These are phyloP conservation scores for Trichechus manatus DNA, from an alignment of 2,113 vertebrate genomes.

Conservation along the genomic window DNA sequence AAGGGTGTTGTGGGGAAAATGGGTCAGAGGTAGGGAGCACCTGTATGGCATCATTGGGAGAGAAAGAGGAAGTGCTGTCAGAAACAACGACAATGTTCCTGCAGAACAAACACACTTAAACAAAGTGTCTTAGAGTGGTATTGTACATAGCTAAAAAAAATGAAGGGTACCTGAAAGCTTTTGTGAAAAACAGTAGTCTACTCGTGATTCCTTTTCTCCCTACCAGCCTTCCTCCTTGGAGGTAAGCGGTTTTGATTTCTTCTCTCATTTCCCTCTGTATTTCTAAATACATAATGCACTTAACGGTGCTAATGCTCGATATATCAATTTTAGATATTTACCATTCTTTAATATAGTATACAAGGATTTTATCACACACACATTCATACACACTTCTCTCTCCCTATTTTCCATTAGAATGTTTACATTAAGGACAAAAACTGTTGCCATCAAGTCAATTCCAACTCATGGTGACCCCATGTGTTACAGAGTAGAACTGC, in stretches of 20 bases:
- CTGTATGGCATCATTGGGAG: fast-evolving
- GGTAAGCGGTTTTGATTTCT: background rate
- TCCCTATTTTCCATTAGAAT: background rate
- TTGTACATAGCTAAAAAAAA: background rate
- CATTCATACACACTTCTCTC: background rate
- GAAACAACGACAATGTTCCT: background rate
- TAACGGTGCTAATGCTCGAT: background rate
- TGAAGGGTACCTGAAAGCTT: background rate
- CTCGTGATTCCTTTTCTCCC: background rate
- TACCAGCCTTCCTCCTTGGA: background rate
- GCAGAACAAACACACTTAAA: background rate
- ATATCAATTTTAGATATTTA: constrained; percentile 15
- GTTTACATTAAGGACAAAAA: background rate
- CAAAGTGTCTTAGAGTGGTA: background rate
- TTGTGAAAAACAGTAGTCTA: background rate
- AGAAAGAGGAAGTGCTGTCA: background rate
- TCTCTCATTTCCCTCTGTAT: background rate
- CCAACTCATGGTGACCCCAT: too few species aligned
- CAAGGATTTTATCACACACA: background rate
- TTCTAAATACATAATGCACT: background rate
- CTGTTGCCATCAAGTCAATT: too few species aligned
- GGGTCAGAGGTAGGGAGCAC: background rate
- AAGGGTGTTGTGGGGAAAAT: background rate
- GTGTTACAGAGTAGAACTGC: too few species aligned
- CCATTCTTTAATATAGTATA: background rate